Percentiles rank a stretch among this genome's conserved stretches.
phyloP scores from a whole-genome alignment of 1,140 invertebrate species.

The Drosophila leontia region DNA sequence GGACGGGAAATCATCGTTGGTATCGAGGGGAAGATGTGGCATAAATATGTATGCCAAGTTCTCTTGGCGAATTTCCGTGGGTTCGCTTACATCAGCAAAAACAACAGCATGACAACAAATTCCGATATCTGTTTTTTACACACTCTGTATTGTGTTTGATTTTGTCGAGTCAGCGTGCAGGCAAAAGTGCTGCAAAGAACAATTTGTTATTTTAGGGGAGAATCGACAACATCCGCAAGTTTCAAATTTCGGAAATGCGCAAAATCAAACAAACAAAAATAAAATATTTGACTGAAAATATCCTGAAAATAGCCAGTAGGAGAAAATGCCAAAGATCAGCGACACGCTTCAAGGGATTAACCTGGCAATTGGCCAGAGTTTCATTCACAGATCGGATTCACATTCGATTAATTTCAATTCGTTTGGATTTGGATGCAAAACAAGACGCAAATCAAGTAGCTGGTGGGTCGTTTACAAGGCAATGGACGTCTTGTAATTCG shows the following conservation, averaged over 20 bases:
- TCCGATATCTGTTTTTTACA: constrained; percentile 24
- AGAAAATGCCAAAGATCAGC: constrained; percentile 67
- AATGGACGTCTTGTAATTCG: constrained; percentile 2
- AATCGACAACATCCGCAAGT: constrained; percentile 44
- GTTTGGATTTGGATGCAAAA: not conserved
- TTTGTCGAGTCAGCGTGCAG: constrained; percentile 26
- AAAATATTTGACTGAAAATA: constrained; percentile 7
- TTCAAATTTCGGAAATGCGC: constrained; percentile 44
- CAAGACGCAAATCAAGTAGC: not conserved
- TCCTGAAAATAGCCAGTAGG: constrained; percentile 44
- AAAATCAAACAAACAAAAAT: constrained; percentile 9
- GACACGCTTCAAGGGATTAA: constrained; percentile 41
- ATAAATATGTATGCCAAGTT: constrained; percentile 38
- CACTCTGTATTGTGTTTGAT: constrained; percentile 14
- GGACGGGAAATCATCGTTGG: constrained; percentile 21
- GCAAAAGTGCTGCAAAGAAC: constrained; percentile 17
- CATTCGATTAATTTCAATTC: constrained; percentile 10
- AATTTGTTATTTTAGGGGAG: constrained; percentile 23
- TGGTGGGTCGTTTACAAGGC: not conserved
- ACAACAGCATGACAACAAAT: constrained; percentile 14
- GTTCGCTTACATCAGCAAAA: constrained; percentile 37
- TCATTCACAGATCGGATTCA: constrained; percentile 13
- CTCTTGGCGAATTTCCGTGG: constrained; percentile 11
- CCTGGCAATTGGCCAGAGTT: constrained; percentile 33
- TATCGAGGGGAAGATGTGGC: constrained; percentile 14